Evolutionary conservation across 1,140 invertebrate species (phyloP).

Genomic region (Drosophila truncata): DNA sequence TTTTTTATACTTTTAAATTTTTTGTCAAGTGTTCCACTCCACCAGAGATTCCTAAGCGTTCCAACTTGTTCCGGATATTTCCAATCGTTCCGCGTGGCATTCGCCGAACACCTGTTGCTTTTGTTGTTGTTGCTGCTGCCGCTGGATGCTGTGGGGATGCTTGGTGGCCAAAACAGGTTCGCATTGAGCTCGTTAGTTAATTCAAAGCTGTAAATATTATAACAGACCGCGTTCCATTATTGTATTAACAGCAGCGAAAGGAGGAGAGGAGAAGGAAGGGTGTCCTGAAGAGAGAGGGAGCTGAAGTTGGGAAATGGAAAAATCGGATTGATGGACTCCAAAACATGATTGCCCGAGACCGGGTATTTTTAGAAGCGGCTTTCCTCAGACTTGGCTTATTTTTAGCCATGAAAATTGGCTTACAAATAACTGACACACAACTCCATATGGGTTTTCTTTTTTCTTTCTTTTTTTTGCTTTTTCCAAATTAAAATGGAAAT

Average conservation of each 20-base stretch:
- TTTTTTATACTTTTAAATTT: background rate
- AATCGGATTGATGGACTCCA: constrained; percentile 14
- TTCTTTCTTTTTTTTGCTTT: background rate
- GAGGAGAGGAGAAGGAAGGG: background rate
- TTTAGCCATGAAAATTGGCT: constrained; percentile 38
- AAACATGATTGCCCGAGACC: constrained; percentile 23
- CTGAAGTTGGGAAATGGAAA: constrained; percentile 11
- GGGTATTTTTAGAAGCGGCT: constrained; percentile 34
- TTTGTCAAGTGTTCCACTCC: background rate
- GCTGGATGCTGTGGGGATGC: constrained; percentile 12
- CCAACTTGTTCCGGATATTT: constrained; percentile 55
- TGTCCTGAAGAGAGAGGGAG: background rate
- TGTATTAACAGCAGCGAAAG: constrained; percentile 62
- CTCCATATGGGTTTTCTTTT: constrained; percentile 3
- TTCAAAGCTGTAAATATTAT: constrained; percentile 82
- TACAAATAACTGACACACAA: constrained; percentile 37
- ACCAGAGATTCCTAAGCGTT: constrained; percentile 22
- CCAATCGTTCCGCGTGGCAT: constrained; percentile 41
- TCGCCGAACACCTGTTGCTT: constrained; percentile 63
- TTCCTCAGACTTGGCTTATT: constrained; percentile 16
- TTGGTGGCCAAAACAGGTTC: constrained; percentile 53
- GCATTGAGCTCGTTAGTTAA: constrained; percentile 76
- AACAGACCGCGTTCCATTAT: constrained; percentile 77
- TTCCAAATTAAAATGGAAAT: constrained; percentile 40
- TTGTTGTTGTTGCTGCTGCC: background rate